Evolutionary conservation across 2,113 vertebrate genomes (phyloP).

Genomic region (Numenius arquata): DNA sequence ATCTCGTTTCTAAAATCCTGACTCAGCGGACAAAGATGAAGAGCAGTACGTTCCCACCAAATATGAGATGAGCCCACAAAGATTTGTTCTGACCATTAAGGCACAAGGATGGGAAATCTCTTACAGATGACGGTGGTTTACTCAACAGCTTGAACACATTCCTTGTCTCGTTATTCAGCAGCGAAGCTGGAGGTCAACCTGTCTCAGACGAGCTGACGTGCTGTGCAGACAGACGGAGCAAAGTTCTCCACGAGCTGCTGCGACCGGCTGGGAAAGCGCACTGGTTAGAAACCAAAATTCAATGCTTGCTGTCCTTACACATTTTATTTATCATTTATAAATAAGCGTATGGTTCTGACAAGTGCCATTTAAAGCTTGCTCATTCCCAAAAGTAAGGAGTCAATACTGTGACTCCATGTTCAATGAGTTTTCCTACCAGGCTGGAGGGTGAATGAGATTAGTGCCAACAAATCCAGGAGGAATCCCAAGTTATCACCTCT

Average conservation of each 20-base stretch:
- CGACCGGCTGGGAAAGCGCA: neutral
- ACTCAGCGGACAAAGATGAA: neutral
- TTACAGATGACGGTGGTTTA: neutral
- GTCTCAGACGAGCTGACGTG: neutral
- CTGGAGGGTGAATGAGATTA: neutral
- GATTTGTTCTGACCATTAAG: neutral
- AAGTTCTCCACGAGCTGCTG: neutral
- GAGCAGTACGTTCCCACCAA: neutral
- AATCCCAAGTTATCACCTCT: neutral
- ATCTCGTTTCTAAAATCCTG: neutral
- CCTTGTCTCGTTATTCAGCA: neutral
- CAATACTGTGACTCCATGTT: neutral
- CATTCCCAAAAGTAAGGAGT: neutral
- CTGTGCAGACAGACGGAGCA: neutral
- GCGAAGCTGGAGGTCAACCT: neutral
- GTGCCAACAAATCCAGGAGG: neutral
- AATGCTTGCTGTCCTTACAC: neutral
- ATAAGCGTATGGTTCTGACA: neutral
- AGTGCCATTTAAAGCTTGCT: neutral
- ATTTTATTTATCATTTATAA: neutral
- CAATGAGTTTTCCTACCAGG: neutral
- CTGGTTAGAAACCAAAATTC: neutral
- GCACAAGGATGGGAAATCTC: neutral
- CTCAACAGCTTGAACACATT: neutral
- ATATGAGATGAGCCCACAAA: neutral